These are phyloP conservation scores for Puffinus mauretanicus DNA, from an alignment of 2,113 vertebrate genomes.

Conservation along the genomic window DNA sequence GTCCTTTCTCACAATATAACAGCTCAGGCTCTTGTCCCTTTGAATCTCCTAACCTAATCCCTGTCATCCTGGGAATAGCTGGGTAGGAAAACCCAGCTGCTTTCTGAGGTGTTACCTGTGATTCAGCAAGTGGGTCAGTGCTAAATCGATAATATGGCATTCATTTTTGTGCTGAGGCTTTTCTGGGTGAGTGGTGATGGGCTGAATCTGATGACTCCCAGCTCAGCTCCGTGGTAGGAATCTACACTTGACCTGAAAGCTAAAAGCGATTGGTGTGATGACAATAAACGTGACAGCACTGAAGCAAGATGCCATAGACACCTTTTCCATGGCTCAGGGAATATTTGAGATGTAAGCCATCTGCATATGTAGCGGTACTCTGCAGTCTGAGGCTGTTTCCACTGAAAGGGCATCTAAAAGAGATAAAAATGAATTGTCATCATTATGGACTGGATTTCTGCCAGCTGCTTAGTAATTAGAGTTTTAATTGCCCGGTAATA, in stretches of 20 bases:
- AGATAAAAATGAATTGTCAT: conserved; percentile 28
- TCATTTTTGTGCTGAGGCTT: neutral
- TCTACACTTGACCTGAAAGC: neutral
- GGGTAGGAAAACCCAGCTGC: neutral
- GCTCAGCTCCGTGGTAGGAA: neutral
- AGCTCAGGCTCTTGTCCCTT: neutral
- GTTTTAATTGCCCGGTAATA: conserved; percentile 25
- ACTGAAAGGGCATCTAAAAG: conserved; percentile 6
- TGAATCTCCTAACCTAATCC: neutral
- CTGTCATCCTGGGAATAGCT: neutral
- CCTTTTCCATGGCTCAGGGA: neutral
- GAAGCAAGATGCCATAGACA: neutral
- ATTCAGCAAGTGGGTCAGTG: neutral
- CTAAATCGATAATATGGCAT: neutral
- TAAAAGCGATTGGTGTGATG: neutral
- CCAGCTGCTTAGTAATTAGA: conserved; percentile 50
- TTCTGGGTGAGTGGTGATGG: neutral
- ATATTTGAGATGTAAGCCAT: neutral
- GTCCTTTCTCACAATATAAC: neutral
- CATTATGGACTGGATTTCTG: conserved; percentile 36
- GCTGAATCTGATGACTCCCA: neutral
- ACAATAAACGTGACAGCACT: neutral
- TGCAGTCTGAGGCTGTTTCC: neutral
- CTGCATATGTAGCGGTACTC: neutral
- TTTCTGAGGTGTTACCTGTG: neutral